These are phyloP conservation scores for Homarus americanus DNA, from an alignment of 1,140 invertebrate genomes.

Conservation along the genomic window DNA sequence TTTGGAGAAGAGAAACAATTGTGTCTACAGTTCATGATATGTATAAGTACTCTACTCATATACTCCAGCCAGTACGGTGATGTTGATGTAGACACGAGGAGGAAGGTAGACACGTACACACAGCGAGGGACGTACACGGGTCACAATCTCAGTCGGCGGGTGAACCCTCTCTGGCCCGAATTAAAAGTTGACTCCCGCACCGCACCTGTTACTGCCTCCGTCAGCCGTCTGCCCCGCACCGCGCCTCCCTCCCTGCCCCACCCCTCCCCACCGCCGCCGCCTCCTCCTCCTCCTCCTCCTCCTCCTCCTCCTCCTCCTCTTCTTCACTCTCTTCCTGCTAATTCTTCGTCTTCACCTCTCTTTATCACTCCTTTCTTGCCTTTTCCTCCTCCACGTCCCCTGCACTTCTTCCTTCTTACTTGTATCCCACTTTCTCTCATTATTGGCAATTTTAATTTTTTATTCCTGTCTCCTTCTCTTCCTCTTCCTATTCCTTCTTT, in stretches of 20 bases:
- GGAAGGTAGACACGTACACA: conserved; percentile 16
- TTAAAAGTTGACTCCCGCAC: conserved; percentile 64
- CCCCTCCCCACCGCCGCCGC: background rate
- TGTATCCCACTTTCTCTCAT: no score
- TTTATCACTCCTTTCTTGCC: background rate
- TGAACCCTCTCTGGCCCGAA: conserved; percentile 56
- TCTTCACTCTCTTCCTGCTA: no score
- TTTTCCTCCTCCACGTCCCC: background rate
- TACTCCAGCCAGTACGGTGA: background rate
- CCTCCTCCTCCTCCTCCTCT: background rate
- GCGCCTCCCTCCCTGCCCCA: background rate
- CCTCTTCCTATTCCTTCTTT: no score
- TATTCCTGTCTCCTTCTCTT: no score
- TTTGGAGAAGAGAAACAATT: no score
- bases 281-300: background rate
- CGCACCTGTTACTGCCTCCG: conserved; percentile 51
- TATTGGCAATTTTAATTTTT: no score
- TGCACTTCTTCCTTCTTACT: no score
- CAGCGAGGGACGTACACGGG: conserved; percentile 28
- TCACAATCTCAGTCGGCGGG: conserved; percentile 58
- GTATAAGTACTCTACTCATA: background rate
- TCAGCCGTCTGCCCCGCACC: conserved; percentile 45
- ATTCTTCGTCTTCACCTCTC: background rate
- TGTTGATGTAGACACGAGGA: background rate
- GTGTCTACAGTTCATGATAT: background rate